phyloP scores from a whole-genome alignment of 2,113 vertebrate species.

The Hyaena hyaena region DNA sequence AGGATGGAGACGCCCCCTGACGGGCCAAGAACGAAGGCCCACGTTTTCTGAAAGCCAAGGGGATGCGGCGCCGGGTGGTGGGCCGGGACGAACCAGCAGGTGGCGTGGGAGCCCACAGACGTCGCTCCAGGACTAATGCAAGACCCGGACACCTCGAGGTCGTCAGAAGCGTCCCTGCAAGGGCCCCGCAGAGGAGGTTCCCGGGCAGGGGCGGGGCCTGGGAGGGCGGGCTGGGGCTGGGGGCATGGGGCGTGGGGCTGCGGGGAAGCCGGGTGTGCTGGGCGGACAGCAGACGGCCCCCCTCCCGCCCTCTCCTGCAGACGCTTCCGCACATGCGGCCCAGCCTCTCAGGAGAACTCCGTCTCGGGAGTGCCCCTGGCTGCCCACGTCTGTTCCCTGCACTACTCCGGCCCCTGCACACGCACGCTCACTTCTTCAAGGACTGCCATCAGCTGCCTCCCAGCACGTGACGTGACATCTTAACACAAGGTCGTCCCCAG shows the following conservation, averaged over 20 bases:
- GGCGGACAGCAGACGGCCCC: accelerated
- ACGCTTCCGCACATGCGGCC: not conserved
- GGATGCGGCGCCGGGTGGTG: not conserved
- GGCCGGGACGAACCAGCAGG: not conserved
- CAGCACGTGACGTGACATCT: not conserved
- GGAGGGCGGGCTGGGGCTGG: not conserved
- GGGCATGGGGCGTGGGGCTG: not conserved
- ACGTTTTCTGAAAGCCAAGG: not conserved
- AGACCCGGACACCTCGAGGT: not conserved
- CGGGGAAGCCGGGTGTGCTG: not conserved
- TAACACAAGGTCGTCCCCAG: not conserved
- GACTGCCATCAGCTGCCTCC: not conserved
- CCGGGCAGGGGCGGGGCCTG: not conserved
- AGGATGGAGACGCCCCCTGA: not conserved
- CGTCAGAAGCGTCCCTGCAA: not conserved
- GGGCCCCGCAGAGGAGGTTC: not conserved
- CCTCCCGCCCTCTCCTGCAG: not conserved
- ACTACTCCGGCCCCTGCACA: not conserved
- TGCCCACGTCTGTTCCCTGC: accelerated
- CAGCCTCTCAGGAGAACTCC: not conserved
- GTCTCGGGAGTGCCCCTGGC: not conserved
- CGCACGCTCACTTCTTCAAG: not conserved
- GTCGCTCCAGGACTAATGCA: not conserved
- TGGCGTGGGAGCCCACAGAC: not conserved
- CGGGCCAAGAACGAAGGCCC: not conserved